A percentile compares a stretch with the other conserved stretches of the same genome.
Evolutionary conservation across 2,888 invertebrate genomes (phyloP).

Genomic region (Timema podura): DNA sequence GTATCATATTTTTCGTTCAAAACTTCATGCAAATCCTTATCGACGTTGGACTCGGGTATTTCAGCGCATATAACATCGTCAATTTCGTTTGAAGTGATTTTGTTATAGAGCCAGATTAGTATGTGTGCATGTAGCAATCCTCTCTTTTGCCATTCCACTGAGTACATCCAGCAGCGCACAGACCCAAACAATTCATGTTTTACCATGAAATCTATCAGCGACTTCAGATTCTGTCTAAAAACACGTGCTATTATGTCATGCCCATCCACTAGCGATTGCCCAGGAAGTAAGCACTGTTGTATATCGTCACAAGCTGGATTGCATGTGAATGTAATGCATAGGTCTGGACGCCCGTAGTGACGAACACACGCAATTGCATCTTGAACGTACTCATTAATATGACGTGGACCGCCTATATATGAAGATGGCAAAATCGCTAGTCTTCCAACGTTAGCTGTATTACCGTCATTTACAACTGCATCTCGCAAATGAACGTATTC

Average conservation of each 20-base stretch:
- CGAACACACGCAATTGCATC: conserved; percentile 19
- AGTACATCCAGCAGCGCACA: conserved; percentile 24
- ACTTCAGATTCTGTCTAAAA: conserved; percentile 16
- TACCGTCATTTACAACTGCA: conserved; percentile 11
- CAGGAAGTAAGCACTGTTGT: background rate
- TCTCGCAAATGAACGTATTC: conserved; percentile 21
- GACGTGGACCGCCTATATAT: conserved; percentile 12
- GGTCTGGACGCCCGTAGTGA: conserved; percentile 16
- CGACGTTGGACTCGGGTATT: conserved; percentile 33
- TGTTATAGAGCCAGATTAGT: conserved; percentile 25
- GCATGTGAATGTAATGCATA: conserved; percentile 33
- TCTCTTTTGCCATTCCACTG: conserved; percentile 36
- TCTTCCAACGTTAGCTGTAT: conserved; percentile 12
- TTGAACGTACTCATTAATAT: conserved; percentile 24
- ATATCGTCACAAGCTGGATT: conserved; percentile 14
- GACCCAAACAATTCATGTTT: conserved; percentile 21
- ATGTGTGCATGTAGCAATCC: conserved; percentile 37
- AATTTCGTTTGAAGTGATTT: conserved; percentile 30
- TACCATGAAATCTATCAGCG: conserved; percentile 17
- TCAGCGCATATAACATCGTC: conserved; percentile 36
- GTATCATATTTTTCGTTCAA: conserved; percentile 33
- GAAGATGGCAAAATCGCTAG: conserved; percentile 8
- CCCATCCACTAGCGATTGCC: background rate
- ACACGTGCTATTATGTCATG: conserved; percentile 1
- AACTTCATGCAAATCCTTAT: conserved; percentile 32